Base-by-base conservation (phyloP, 2,888 invertebrate species). In the Acrobasis consociella region DNA sequence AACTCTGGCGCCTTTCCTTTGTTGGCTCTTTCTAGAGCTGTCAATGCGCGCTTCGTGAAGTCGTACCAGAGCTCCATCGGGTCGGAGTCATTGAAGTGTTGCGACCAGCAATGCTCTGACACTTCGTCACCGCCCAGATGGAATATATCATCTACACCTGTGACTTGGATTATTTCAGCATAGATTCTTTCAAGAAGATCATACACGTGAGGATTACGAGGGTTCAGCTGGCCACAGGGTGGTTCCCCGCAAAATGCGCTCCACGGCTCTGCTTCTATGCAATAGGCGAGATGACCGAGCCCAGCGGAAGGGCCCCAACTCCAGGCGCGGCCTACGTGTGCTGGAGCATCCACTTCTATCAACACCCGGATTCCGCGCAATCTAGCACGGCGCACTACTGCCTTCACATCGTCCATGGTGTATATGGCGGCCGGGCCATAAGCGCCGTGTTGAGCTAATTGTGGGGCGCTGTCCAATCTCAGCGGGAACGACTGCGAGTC, bases 401-500 rank as follows among this genome's bases (percentile, higher is more conserved):
- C 95, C 60, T 92, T 93, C 46, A 96, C 93, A 74, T 97, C 96
- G 11, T 94, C 94, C 2, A 94, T 91, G 0, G 95, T 94, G 78
- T 97, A 97, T 13, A 96, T 93, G 69, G 95, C 95, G 16, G 96
- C 95, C 60, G 96, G 96, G 0, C 97, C 96, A 81, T 97, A 97
- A 0, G 98, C 97, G 22, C 99, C 99, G 82, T 96, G 95, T 68
- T 95, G 94, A 0, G 97, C 95, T 80, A 97, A 89, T 80, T 96
- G 95, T 0, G 97, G 97, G 62, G 95, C 95, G 67, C 94, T 93
- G 31, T 94, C 94, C 5, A 97, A 94, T 67, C 95, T 94, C 81
- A 97, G 95, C 0, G 99, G 98, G 86, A 98, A 98, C 70, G 98
- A 97, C 83, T 98, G 98, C 13, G 98, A 97, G 83, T 99, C 99